These are phyloP conservation scores for Penaeus japonicus DNA, from an alignment of 1,140 invertebrate genomes.

Conservation along the genomic window DNA sequence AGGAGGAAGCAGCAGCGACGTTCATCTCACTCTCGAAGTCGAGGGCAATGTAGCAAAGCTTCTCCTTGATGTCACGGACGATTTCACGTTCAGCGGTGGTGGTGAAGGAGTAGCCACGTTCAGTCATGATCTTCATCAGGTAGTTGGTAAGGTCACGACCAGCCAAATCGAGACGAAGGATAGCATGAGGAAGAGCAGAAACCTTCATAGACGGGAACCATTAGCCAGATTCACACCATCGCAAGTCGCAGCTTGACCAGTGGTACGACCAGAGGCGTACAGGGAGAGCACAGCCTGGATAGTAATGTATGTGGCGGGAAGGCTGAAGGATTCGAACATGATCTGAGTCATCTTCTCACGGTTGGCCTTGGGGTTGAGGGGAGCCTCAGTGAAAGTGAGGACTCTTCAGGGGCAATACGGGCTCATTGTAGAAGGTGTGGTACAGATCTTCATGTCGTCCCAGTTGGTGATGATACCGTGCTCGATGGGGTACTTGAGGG, in stretches of 20 bases:
- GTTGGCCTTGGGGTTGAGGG: constrained; percentile 91
- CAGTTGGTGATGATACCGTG: constrained; percentile 96
- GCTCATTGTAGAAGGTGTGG: constrained; percentile 94
- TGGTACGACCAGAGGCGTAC: not conserved
- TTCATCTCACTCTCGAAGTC: constrained; percentile 25
- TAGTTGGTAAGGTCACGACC: constrained; percentile 70
- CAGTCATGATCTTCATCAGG: constrained; percentile 67
- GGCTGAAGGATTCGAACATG: constrained; percentile 70
- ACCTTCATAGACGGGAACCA: not conserved
- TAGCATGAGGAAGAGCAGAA: constrained; percentile 3
- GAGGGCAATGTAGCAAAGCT: constrained; percentile 16
- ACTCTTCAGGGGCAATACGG: constrained; percentile 91
- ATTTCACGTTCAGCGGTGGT: constrained; percentile 66
- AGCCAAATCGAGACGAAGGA: not conserved
- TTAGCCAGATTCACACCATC: not conserved
- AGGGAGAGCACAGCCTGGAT: not conserved
- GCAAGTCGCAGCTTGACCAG: not conserved
- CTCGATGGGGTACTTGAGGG: constrained; percentile 92
- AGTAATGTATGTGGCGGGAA: not conserved
- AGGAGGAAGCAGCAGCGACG: not conserved
- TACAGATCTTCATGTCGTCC: constrained; percentile 99
- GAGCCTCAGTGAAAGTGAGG: constrained; percentile 91
- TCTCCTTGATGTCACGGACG: constrained; percentile 62
- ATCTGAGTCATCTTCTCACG: constrained; percentile 76
- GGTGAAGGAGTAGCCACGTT: constrained; percentile 63